phyloP scores from a whole-genome alignment of 2,113 vertebrate species.

The Sciurus niger region DNA sequence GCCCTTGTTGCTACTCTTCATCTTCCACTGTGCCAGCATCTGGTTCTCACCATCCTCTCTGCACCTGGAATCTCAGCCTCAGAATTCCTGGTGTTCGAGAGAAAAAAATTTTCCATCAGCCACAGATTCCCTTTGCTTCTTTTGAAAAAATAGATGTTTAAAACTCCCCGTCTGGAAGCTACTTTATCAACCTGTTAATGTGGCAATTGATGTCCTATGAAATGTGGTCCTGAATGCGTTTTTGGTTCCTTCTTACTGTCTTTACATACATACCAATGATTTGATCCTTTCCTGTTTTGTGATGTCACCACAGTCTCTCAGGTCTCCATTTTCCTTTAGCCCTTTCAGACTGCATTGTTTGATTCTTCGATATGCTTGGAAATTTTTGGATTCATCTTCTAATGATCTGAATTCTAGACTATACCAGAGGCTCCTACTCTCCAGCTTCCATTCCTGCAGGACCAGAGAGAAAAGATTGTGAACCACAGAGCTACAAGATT shows the following conservation, averaged over 20 bases:
- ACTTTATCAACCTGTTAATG: background rate
- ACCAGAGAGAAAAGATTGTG: background rate
- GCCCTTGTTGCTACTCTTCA: rapidly evolving
- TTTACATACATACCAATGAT: background rate
- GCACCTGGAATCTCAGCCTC: background rate
- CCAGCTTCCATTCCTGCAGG: background rate
- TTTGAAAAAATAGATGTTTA: background rate
- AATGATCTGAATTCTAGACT: background rate
- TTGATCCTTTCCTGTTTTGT: background rate
- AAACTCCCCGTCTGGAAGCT: background rate
- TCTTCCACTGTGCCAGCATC: background rate
- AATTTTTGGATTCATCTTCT: background rate
- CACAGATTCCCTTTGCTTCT: background rate
- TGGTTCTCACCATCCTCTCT: background rate
- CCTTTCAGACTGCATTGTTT: background rate
- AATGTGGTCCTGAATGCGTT: background rate
- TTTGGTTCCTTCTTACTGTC: background rate
- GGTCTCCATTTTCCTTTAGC: background rate
- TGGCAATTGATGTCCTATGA: background rate
- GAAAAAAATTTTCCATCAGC: background rate
- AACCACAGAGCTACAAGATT: background rate
- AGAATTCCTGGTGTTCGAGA: background rate
- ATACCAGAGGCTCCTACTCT: background rate
- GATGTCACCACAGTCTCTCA: background rate
- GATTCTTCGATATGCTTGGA: background rate